These are phyloP conservation scores for Amia ocellicauda DNA, from an alignment of 2,113 vertebrate species.

Conservation along the genomic window DNA sequence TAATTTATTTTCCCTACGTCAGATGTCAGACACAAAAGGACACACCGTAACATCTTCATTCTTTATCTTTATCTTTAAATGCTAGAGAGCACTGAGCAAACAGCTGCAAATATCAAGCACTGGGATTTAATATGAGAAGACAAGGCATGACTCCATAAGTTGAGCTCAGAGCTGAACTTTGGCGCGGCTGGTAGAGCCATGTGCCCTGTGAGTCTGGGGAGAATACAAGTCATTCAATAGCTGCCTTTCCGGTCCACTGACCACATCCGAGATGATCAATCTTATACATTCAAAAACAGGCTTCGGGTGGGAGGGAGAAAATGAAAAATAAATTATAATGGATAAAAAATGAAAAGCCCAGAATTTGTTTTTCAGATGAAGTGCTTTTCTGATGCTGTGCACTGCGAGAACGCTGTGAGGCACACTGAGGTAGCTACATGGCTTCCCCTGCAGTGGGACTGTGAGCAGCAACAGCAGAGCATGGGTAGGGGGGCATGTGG, in stretches of 20 bases:
- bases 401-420: conserved; percentile 44
- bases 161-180: conserved; percentile 20
- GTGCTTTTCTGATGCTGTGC: conserved; percentile 30
- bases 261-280: conserved; percentile 54
- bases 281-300: conserved; percentile 48
- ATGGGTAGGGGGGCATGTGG: conserved; percentile 10
- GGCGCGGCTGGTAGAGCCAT: conserved; percentile 22
- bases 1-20: conserved; percentile 45
- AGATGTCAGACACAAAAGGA: conserved; percentile 44
- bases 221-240: conserved; percentile 41
- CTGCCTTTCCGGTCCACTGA: conserved; percentile 48
- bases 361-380: conserved; percentile 39
- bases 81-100: conserved; percentile 40
- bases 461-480: conserved; percentile 20
- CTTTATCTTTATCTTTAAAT: conserved; percentile 43
- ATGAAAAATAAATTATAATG: conserved; percentile 32
- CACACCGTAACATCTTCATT: not conserved
- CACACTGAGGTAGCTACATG: conserved; percentile 54
- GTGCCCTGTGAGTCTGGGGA: conserved; percentile 22
- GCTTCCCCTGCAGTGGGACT: conserved; percentile 47
- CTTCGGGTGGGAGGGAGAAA: conserved; percentile 33
- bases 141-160: conserved; percentile 11
- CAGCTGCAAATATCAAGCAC: conserved; percentile 23
- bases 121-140: conserved; percentile 15
- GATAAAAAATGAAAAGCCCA: conserved; percentile 26